A percentile compares a stretch with the other conserved stretches of the same genome.
phyloP scores from a whole-genome alignment of 2,113 vertebrate species.

The Terrapene triunguis region DNA sequence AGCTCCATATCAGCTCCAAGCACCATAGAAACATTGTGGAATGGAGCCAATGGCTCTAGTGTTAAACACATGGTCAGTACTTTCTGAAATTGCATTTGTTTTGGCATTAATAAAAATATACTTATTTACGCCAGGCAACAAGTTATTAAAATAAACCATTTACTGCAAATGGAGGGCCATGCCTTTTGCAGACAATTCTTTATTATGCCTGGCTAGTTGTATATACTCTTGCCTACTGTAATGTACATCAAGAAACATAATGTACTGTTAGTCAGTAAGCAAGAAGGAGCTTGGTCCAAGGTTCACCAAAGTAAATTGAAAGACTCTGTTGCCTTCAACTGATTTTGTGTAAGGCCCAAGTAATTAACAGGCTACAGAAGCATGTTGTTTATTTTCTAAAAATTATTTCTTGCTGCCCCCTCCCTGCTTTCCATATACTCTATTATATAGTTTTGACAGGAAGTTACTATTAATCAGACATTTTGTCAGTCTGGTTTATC shows the following conservation, averaged over 20 bases:
- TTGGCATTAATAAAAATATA: not conserved
- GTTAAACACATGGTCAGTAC: not conserved
- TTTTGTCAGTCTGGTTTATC: not conserved
- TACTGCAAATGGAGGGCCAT: not conserved
- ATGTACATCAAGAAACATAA: not conserved
- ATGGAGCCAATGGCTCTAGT: not conserved
- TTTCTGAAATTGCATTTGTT: constrained; percentile 11
- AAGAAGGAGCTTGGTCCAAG: not conserved
- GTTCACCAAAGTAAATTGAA: not conserved
- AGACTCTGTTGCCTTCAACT: not conserved
- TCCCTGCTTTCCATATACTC: not conserved
- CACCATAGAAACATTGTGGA: constrained; percentile 13
- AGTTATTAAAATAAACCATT: not conserved
- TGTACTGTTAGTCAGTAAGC: not conserved
- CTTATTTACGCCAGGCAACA: not conserved
- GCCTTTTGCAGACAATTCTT: not conserved
- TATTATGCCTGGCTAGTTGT: not conserved
- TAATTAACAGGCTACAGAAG: not conserved
- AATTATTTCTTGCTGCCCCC: not conserved
- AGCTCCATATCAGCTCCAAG: not conserved
- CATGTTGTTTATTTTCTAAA: not conserved
- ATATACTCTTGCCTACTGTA: not conserved
- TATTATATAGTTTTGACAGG: rapidly evolving
- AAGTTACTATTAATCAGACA: not conserved
- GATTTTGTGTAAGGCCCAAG: not conserved